Evolutionary conservation across 1,140 invertebrate species (phyloP).

Genomic region (Chelonus insularis): DNA sequence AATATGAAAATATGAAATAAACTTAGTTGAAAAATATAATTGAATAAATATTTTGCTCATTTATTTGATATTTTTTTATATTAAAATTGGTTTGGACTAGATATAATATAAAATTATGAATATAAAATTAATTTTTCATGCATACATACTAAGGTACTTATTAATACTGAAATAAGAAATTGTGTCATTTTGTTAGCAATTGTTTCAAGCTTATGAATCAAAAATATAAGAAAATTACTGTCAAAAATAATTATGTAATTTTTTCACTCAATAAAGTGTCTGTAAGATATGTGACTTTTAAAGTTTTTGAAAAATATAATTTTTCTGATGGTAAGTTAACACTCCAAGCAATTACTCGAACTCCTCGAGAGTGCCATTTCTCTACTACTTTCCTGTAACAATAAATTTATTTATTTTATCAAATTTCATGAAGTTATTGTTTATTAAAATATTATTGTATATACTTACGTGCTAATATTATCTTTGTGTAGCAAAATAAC

Average conservation of each 20-base stretch:
- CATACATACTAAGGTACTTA: too few species aligned
- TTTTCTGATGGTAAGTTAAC: constrained; percentile 71
- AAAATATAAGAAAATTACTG: not conserved
- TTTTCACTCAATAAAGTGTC: constrained; percentile 68
- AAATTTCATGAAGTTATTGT: too few species aligned
- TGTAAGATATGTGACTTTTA: constrained; percentile 68
- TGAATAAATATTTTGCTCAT: too few species aligned
- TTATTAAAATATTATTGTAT: constrained; percentile 13
- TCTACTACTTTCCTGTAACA: constrained; percentile 61
- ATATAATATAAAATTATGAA: too few species aligned
- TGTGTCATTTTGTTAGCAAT: too few species aligned
- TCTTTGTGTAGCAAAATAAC: constrained; percentile 73
- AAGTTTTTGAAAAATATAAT: constrained; percentile 61
- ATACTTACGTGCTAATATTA: constrained; percentile 65
- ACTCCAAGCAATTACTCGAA: constrained; percentile 67
- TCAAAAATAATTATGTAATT: constrained; percentile 39
- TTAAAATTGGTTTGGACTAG: too few species aligned
- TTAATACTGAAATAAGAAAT: too few species aligned
- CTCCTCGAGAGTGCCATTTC: constrained; percentile 61
- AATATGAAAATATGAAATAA: too few species aligned
- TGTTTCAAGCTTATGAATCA: not conserved
- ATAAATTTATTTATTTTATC: constrained; percentile 32
- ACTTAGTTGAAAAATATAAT: too few species aligned
- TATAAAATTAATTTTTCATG: too few species aligned
- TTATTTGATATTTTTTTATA: too few species aligned